Evolutionary conservation across 2,888 invertebrate species (phyloP), one percentile per base, ranked within the genome.

Genomic region (Melipona beecheii): DNA sequence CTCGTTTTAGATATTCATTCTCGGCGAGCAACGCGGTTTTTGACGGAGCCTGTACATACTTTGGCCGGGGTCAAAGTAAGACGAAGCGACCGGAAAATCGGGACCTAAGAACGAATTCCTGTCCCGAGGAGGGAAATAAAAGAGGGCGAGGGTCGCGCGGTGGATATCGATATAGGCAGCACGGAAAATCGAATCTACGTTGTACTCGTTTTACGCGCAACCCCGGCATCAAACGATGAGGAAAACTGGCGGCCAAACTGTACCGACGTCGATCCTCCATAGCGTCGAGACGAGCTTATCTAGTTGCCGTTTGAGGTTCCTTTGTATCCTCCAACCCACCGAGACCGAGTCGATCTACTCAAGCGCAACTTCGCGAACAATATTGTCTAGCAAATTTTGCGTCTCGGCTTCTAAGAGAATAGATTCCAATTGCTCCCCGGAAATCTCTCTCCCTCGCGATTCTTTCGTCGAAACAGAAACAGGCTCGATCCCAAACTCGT

Each of bases 331-430:
- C 83, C 69, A 85, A 78, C 31, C 81, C 66, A 69, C 76, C 54
- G 62, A 68, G 83, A 78, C 80, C 71, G 73, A 76, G 85, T 81
- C 88, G 80, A 77, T 78, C 81, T 82, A 81, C 82, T 43, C 74
- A 77, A 82, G 73, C 65, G 79, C 76, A 77, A 88, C 78, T 83
- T 81, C 65, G 56, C 73, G 72, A 86, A 76, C 86, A 88, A 88
- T 88, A 88, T 88, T 88, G 86, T 81, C 85, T 81, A 77, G 79
- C 76, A 82, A 86, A 88, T 88, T 86, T 86, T 83, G 77, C 85
- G 79, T 81, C 77, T 70, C 43, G 81, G 80, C 81, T 65, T 52
- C 49, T 81, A 77, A 77, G 71, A 75, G 78, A 84, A 87, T 80
- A 78, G 84, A 75, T 76, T 85, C 80, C 66, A 82, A 82, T 83